phyloP scores from a whole-genome alignment of 64 coral and sea anemone genomes.

The Porites australiensis region DNA sequence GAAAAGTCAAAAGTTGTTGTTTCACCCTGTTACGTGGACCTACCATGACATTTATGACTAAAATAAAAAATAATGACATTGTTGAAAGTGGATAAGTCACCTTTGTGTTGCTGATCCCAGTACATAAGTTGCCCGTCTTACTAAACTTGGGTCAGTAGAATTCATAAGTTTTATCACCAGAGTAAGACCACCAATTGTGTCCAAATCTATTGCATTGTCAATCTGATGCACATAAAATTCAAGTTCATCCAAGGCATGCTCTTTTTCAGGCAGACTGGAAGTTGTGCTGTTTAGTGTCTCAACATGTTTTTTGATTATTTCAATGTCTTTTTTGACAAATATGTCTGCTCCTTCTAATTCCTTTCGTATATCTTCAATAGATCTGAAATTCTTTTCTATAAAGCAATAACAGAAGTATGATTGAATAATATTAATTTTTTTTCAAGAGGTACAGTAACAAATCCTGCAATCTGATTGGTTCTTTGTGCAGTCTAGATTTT shows the following conservation, averaged over 20 bases:
- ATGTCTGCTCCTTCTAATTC: conserved; percentile 88
- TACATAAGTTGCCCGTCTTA: conserved; percentile 81
- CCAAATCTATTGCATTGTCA: conserved; percentile 93
- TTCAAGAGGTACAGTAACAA: no score
- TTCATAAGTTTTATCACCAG: conserved; percentile 86
- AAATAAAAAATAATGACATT: no score
- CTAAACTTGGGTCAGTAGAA: conserved; percentile 66
- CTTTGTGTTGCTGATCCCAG: conserved; percentile 95
- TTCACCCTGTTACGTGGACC: no score
- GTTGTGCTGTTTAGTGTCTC: conserved; percentile 57
- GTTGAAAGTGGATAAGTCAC: conserved; percentile 10
- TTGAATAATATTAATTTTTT: no score
- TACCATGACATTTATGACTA: no score
- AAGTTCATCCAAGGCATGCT: conserved; percentile 83
- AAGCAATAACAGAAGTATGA: background rate
- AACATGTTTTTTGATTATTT: conserved; percentile 81
- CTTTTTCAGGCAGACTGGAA: conserved; percentile 61
- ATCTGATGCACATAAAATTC: conserved; percentile 98
- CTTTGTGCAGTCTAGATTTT: no score
- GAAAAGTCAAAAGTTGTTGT: no score
- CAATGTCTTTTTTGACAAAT: conserved; percentile 93
- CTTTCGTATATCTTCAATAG: conserved; percentile 93
- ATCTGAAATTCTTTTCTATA: conserved; percentile 65
- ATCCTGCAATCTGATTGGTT: no score
- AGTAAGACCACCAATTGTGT: conserved; percentile 85